phyloP scores from a whole-genome alignment of 2,113 vertebrate genomes.

The Cryptotis parvus region DNA sequence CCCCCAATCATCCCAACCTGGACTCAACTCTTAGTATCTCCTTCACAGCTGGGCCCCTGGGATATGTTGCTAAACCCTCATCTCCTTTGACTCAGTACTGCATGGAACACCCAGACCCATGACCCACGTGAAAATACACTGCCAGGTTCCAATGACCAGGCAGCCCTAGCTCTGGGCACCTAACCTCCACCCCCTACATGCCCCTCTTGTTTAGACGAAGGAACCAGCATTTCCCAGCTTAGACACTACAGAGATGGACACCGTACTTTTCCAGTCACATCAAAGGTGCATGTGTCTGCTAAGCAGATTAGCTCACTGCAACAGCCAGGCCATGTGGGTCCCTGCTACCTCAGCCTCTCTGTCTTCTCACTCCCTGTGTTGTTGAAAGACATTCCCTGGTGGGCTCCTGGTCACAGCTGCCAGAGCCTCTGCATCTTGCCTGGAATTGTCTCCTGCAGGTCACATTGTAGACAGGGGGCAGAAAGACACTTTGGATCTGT shows the following conservation, averaged over 20 bases:
- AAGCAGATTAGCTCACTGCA: no score
- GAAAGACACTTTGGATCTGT: no score
- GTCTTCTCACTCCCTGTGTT: background rate
- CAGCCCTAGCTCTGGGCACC: background rate
- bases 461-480: no score
- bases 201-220: background rate
- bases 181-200: no score
- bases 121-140: background rate
- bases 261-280: background rate
- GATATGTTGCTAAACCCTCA: background rate
- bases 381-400: no score
- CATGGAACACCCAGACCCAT: background rate
- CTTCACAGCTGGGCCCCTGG: background rate
- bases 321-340: background rate
- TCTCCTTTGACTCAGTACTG: background rate
- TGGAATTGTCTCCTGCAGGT: no score
- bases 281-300: background rate
- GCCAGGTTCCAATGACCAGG: background rate
- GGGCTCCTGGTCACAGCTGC: no score
- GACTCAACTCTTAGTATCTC: background rate
- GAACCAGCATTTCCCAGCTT: background rate
- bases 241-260: background rate
- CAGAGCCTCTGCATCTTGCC: no score
- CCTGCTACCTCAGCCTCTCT: background rate
- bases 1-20: background rate